Evolutionary conservation across 1,140 invertebrate genomes (phyloP), one percentile per base, ranked within the genome.

Genomic region (Scaptomyza pallida): DNA sequence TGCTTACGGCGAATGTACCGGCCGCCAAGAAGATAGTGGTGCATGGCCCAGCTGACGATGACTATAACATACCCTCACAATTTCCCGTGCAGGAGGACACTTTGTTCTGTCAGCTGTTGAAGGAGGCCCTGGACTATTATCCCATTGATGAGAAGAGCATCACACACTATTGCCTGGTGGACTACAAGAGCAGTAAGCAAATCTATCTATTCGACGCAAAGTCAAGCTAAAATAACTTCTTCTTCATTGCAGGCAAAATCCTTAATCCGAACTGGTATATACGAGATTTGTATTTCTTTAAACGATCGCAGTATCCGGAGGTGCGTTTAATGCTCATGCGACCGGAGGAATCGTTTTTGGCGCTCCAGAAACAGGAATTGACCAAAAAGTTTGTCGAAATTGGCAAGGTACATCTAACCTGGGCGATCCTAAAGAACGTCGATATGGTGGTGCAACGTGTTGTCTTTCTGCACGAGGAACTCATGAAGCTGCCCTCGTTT

Each of bases 21-120:
- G 98, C 98, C 8, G 98, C 99, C 5, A 99, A 99, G 91, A 99
- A 99, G 92, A 98, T 99, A 69, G 97, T 99, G 59, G 97, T 99
- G 17, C 98, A 99, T 92, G 98, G 98, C 0, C 89, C 89, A 0
- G 74, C 89, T 0, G 89, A 89, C 70, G 96, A 98, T 85, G 96
- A 96, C 76, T 96, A 97, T 67, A 97, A 97, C 64, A 99, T 99
- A 85, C 99, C 99, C 3, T 98, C 98, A 0, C 98, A 99, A 90
- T 99, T 99, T 93, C 98, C 98, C 0, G 97, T 99, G 17, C 97
- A 99, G 93, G 99, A 99, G 93, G 98, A 99, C 80, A 99, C 99
- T 0, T 97, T 99, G 83, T 99, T 99, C 92, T 96, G 95, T 85
- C 97, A 99, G 90, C 97, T 99, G 89, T 93, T 99, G 8, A 94